Conservation (phyloP, 2,113 vertebrate genomes). For the Cynocephalus volans region DNA sequence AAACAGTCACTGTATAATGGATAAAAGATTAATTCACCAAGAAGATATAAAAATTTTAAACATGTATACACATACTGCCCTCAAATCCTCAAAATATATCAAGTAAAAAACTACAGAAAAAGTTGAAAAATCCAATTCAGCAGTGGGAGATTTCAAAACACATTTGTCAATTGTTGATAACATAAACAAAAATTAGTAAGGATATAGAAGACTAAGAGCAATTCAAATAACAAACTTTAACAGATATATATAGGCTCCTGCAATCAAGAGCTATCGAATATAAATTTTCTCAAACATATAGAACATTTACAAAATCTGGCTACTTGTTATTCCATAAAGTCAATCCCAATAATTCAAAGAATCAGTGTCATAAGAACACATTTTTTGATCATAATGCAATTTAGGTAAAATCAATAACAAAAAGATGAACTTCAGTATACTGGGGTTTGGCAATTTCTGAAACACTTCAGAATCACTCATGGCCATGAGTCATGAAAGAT, state of each 20-base stretch:
- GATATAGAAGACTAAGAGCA: background rate
- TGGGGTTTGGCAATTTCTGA: background rate
- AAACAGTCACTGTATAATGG: background rate
- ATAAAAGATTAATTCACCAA: background rate
- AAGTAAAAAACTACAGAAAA: background rate
- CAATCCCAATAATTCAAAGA: background rate
- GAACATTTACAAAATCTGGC: background rate
- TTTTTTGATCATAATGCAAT: background rate
- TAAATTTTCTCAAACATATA: background rate
- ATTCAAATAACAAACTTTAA: background rate
- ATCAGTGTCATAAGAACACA: background rate
- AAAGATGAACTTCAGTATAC: background rate
- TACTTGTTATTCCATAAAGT: background rate
- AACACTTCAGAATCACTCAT: background rate
- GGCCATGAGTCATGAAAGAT: background rate
- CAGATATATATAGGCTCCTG: background rate
- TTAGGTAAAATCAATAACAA: background rate
- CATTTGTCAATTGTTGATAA: background rate
- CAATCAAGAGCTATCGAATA: background rate
- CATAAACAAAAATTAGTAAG: conserved; percentile 24
- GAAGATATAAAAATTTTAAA: background rate
- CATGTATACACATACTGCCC: background rate
- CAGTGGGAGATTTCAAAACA: background rate
- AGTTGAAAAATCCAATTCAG: background rate
- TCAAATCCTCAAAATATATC: background rate